Conservation (phyloP, 1,140 invertebrate genomes). For the Fopius arisanus region DNA sequence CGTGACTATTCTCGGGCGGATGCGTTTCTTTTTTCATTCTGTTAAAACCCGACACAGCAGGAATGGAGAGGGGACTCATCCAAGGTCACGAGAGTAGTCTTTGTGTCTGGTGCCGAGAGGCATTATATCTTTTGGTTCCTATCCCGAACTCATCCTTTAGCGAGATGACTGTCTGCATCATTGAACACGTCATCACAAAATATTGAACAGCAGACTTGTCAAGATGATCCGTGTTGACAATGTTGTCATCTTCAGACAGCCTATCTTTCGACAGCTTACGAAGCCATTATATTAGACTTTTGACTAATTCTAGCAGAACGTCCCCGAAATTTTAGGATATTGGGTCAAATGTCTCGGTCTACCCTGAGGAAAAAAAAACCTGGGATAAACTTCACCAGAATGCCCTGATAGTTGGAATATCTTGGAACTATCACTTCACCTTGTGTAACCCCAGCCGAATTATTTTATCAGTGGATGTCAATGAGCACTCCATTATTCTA, state of each 20-base stretch:
- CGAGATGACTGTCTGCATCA: neutral
- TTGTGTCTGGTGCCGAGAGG: slow-evolving; percentile 7
- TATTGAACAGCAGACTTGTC: neutral
- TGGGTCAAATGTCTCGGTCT: too few species aligned
- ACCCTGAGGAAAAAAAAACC: too few species aligned
- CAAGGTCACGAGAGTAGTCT: slow-evolving; percentile 10
- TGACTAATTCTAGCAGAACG: too few species aligned
- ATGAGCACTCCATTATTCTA: too few species aligned
- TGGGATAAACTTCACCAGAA: too few species aligned
- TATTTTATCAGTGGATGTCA: too few species aligned
- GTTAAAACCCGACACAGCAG: neutral
- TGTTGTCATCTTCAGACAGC: neutral
- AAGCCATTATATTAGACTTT: neutral
- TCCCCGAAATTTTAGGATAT: too few species aligned
- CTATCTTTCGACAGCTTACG: neutral
- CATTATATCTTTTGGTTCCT: slow-evolving; percentile 3
- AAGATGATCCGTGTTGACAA: neutral
- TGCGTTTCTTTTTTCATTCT: neutral
- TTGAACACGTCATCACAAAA: neutral
- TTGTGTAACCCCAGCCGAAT: too few species aligned
- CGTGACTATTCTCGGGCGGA: slow-evolving; percentile 36
- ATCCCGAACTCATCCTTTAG: neutral
- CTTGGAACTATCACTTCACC: too few species aligned
- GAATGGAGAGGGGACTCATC: neutral
- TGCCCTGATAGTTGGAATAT: too few species aligned